These are phyloP conservation scores for Trinectes maculatus DNA, from an alignment of 2,113 vertebrate species.

Conservation along the genomic window DNA sequence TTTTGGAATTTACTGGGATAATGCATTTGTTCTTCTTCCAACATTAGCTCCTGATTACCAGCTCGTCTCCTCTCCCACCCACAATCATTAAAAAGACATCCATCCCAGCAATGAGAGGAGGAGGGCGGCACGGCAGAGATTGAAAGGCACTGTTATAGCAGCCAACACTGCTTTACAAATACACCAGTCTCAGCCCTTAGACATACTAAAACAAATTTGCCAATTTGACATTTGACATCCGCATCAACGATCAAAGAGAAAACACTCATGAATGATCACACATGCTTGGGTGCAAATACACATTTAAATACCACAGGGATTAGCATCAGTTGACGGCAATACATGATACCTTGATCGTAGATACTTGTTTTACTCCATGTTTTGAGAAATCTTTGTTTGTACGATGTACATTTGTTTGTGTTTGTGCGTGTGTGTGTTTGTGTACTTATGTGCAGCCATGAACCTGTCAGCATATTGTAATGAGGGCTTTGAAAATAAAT, in stretches of 20 bases:
- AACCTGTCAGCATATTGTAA: constrained; percentile 43
- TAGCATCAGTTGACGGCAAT: constrained; percentile 46
- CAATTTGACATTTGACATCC: constrained; percentile 12
- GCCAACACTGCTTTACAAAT: constrained; percentile 28
- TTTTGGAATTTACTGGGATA: constrained; percentile 27
- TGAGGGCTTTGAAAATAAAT: constrained; percentile 61
- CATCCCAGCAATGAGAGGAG: constrained; percentile 50
- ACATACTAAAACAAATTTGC: constrained; percentile 16
- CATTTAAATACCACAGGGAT: constrained; percentile 42
- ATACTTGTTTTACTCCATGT: constrained; percentile 15
- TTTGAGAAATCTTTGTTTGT: constrained; percentile 43
- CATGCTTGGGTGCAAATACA: constrained; percentile 47
- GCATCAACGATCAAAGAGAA: constrained; percentile 21
- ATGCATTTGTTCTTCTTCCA: constrained; percentile 51
- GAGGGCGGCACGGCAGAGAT: constrained; percentile 34
- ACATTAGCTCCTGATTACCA: constrained; percentile 51
- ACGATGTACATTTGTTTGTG: constrained; percentile 4
- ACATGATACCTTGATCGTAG: constrained; percentile 39
- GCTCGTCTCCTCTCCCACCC: constrained; percentile 35
- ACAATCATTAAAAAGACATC: constrained; percentile 62
- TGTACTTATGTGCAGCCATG: not conserved
- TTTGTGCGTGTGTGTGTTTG: not conserved
- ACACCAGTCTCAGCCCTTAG: constrained; percentile 10
- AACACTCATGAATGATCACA: constrained; percentile 31
- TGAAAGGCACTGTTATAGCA: constrained; percentile 23